Evolutionary conservation across 64 coral and sea anemone genomes (phyloP).

Genomic region (Montipora capricornis): DNA sequence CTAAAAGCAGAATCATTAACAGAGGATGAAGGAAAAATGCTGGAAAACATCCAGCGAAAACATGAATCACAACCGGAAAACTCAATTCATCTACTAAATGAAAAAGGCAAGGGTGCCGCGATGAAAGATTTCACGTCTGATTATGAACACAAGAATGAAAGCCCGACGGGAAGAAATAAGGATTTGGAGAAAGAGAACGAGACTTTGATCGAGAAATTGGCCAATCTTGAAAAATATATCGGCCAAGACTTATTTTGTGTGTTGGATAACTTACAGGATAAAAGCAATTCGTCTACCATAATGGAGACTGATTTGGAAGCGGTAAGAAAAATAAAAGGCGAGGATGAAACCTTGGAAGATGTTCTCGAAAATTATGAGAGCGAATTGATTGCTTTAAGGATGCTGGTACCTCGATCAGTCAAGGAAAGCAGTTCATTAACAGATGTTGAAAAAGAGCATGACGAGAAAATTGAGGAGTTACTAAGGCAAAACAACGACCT

Average conservation of each 20-base stretch:
- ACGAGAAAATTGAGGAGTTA: conserved; percentile 3
- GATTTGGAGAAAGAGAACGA: neutral
- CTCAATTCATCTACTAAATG: neutral
- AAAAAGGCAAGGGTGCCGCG: neutral
- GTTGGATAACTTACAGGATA: neutral
- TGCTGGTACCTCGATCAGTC: neutral
- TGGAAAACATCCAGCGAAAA: too few species aligned
- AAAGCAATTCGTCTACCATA: neutral
- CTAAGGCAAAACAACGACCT: conserved; percentile 9
- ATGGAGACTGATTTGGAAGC: neutral
- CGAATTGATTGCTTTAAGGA: conserved; percentile 21
- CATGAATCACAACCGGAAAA: too few species aligned
- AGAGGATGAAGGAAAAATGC: too few species aligned
- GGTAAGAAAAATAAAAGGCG: neutral
- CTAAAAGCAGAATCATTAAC: too few species aligned
- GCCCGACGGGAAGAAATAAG: neutral
- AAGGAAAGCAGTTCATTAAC: conserved; percentile 2
- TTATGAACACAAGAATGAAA: neutral
- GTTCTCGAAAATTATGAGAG: conserved; percentile 35
- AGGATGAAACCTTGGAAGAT: conserved; percentile 15
- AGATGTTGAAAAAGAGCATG: conserved; percentile 14
- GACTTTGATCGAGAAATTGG: neutral
- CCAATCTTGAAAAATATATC: neutral
- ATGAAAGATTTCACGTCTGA: neutral
- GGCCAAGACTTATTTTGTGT: neutral